Conservation (phyloP, 1,140 invertebrate species). For the Arion vulgaris region DNA sequence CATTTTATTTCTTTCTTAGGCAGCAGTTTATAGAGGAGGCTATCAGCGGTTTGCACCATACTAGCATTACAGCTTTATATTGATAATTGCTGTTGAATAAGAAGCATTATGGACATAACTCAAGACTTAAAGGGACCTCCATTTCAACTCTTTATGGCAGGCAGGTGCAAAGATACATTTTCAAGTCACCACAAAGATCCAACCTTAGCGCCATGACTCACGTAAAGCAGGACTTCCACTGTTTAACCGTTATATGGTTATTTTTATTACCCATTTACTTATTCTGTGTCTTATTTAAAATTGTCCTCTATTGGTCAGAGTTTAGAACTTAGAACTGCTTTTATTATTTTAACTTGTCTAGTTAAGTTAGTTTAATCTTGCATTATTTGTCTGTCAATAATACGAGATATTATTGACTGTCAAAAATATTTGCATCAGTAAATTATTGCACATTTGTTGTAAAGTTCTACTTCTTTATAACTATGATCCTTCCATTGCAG, state of each 20-base stretch:
- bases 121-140: conserved; percentile 37
- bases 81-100: background rate
- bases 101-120: conserved; percentile 11
- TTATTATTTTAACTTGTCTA: background rate
- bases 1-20: conserved; percentile 76
- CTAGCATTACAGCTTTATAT: conserved; percentile 69
- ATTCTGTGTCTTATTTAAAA: background rate
- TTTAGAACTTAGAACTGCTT: background rate
- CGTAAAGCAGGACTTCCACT: background rate
- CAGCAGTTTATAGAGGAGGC: conserved; percentile 92
- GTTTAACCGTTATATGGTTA: background rate
- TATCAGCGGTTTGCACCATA: conserved; percentile 97
- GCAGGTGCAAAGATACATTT: background rate
- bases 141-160: conserved; percentile 44
- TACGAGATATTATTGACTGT: no score
- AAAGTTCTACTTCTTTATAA: no score
- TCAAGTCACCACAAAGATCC: background rate
- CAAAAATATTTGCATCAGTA: no score
- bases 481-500: no score
- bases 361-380: background rate
- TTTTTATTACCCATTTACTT: background rate
- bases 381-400: no score
- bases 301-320: background rate
- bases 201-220: background rate
- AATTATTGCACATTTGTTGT: no score